Evolutionary conservation across 30 jellyfish, hydroid and myxozoan species (phyloP).

Genomic region (Aurelia aurita complex sp. Pacific): DNA sequence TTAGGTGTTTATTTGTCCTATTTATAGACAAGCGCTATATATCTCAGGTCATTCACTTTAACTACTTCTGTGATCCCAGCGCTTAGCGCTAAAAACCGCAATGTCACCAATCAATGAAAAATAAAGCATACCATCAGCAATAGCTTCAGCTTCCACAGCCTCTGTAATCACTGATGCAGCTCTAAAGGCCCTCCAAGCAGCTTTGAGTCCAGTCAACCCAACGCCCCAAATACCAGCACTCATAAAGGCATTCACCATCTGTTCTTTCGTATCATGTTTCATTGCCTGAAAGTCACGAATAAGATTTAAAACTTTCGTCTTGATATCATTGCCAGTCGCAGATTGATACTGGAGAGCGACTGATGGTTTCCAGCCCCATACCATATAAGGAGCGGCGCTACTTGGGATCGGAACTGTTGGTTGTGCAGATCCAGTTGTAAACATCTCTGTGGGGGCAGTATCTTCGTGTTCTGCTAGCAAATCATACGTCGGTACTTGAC

Average conservation of each 20-base stretch:
- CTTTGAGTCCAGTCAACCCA: slow-evolving; percentile 41
- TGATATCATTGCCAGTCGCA: slow-evolving; percentile 24
- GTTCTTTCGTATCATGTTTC: slow-evolving; percentile 26
- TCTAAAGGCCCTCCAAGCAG: slow-evolving; percentile 46
- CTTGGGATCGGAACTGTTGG: slow-evolving; percentile 49
- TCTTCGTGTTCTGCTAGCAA: slow-evolving; percentile 37
- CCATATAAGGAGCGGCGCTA: slow-evolving; percentile 51
- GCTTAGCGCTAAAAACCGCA: too few species aligned
- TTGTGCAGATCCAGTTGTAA: background rate
- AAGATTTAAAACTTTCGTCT: slow-evolving; percentile 6
- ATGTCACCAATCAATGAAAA: too few species aligned
- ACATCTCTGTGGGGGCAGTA: background rate
- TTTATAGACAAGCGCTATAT: too few species aligned
- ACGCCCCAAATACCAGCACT: slow-evolving; percentile 46
- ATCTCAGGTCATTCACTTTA: too few species aligned
- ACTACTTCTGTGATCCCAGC: too few species aligned
- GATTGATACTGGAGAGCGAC: slow-evolving; percentile 10
- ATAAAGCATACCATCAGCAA: slow-evolving; percentile 8
- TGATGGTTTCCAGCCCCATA: slow-evolving; percentile 64
- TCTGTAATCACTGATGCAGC: slow-evolving; percentile 42
- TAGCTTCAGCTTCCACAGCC: slow-evolving; percentile 33
- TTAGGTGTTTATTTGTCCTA: too few species aligned
- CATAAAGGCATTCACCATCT: slow-evolving; percentile 51
- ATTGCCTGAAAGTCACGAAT: slow-evolving; percentile 41
- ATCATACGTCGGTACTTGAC: slow-evolving; percentile 41